Percentiles rank a stretch among this genome's conserved stretches.
Conservation (phyloP, 2,797 vertebrate species). For the Cyclopterus lumpus region DNA sequence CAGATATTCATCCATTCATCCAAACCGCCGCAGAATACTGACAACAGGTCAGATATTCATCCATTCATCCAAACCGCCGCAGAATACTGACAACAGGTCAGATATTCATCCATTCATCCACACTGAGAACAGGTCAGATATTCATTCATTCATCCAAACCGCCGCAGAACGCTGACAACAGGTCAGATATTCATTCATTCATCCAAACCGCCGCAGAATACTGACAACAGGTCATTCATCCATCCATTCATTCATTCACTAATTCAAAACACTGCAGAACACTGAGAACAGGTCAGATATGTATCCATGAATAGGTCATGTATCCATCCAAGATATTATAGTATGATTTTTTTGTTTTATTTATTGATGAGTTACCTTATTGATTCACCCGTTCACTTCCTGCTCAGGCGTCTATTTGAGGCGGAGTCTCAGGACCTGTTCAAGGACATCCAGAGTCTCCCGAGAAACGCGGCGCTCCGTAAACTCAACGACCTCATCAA, state of each 20-base stretch:
- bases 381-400: neutral
- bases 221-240: neutral
- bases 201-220: too few relatives aligned
- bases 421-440: slow-evolving; percentile 95
- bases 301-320: neutral
- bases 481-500: slow-evolving; percentile 99
- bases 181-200: neutral
- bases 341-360: too few relatives aligned
- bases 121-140: neutral
- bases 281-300: neutral
- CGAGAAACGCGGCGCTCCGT: slow-evolving; percentile 93
- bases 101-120: neutral
- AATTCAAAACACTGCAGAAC: neutral
- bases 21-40: too few relatives aligned
- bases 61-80: neutral
- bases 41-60: neutral
- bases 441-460: slow-evolving; percentile 94
- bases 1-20: too few relatives aligned
- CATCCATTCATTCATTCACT: neutral
- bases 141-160: too few relatives aligned
- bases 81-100: neutral
- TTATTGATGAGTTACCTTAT: neutral
- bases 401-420: slow-evolving; percentile 89
- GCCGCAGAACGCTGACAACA: too few relatives aligned
- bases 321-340: neutral